Conservation (phyloP, 2,113 vertebrate genomes). For the Cochlearius cochlearius region DNA sequence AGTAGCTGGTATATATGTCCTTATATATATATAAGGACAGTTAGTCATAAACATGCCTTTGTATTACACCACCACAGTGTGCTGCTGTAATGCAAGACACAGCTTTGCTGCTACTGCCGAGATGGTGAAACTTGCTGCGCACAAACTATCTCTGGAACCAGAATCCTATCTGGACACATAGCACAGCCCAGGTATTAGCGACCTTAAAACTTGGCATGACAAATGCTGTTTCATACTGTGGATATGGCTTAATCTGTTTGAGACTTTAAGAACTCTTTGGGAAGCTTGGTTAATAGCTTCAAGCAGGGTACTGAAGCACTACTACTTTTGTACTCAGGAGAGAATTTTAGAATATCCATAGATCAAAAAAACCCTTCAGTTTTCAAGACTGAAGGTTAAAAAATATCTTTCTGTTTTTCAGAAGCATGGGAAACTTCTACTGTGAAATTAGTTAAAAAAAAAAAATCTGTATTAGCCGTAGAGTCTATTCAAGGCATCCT, state of each 20-base stretch:
- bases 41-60: background rate
- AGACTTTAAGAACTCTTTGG: background rate
- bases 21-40: no score
- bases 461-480: background rate
- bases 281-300: background rate
- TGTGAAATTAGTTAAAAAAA: background rate
- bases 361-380: background rate
- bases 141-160: background rate
- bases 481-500: background rate
- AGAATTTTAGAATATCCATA: background rate
- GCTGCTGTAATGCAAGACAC: background rate
- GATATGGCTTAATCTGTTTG: background rate
- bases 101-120: background rate
- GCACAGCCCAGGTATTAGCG: background rate
- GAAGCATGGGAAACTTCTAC: background rate
- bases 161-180: background rate
- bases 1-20: no score
- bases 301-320: background rate
- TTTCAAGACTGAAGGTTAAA: background rate
- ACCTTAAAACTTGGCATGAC: background rate
- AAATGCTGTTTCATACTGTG: background rate
- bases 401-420: background rate
- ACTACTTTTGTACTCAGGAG: background rate
- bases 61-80: background rate
- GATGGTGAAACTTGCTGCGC: background rate